Base-by-base conservation (phyloP, 1,140 invertebrate species). In the Ceratosolen fusciceps region DNA sequence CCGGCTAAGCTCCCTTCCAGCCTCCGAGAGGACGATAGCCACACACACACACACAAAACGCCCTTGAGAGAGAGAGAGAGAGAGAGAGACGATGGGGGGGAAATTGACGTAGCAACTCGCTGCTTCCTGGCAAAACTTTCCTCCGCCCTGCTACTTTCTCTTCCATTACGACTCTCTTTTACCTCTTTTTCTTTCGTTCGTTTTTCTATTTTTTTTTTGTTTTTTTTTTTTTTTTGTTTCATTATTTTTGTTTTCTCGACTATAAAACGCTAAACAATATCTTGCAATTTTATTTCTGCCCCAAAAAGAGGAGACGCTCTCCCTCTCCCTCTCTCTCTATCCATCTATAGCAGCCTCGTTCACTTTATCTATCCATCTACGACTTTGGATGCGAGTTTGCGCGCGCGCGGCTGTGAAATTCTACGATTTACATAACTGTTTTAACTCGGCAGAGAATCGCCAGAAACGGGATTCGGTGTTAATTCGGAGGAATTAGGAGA, bases 401-500 rank as follows among this genome's bases (percentile, higher is more conserved):
- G n/a, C n/a, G n/a, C n/a, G 52, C 29, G 37, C 9, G 24, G 67
- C 71, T 74, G 77, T 74, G 54, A 79, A 79, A 79, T 79, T 79
- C 31, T 54, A 65, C 29, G 24, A 74, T 80, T 80, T 80, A 58
- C 78, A 80, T 80, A 80, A 79, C 72, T 58, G 31, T 47, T 68
- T 79, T 74, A 74, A 70, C 78, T 74, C 37, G 71, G 19, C 58
- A 19, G 75, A 58, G 49, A 73, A 71, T 60, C 29, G 49, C 67
- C 54, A 14, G 1, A 16, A 52, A 31, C 47, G 24, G 60, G 58
- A 79, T 73, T 79, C 52, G 74, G 58, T 39, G 47, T 60, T 79
- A 62, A 79, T 79, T 74, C 60, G 58, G 39, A n/a, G 34, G 54
- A 77, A 77, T 77, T 71, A 72, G 62, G 76, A 60, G 67, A 12